Evolutionary conservation across 2,888 invertebrate species (phyloP).

Genomic region (Nomada hirtipes): DNA sequence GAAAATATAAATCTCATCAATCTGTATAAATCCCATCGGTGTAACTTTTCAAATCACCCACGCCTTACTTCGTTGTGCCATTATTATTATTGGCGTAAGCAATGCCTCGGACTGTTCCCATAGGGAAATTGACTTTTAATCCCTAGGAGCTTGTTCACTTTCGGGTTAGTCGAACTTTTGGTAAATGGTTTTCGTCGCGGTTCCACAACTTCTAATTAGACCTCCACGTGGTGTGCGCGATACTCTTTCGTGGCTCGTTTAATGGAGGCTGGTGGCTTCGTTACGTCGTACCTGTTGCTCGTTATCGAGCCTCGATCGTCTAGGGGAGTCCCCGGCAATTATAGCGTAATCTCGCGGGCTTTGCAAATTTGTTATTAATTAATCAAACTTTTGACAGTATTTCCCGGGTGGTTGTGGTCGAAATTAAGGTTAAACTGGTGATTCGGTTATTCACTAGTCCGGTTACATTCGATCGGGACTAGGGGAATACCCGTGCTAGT

Average conservation of each 20-base stretch:
- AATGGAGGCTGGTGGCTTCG: not conserved
- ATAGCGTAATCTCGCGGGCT: too few relatives aligned
- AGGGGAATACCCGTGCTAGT: too few relatives aligned
- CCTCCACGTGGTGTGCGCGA: not conserved
- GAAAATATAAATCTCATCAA: too few relatives aligned
- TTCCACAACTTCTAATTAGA: not conserved
- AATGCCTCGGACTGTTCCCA: not conserved
- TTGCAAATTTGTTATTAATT: too few relatives aligned
- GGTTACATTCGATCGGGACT: too few relatives aligned
- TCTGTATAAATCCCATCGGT: too few relatives aligned
- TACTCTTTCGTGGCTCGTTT: slow-evolving; percentile 6
- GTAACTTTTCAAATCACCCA: too few relatives aligned
- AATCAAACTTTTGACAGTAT: too few relatives aligned
- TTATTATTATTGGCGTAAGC: not conserved
- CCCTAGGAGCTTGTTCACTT: not conserved
- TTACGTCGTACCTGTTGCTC: not conserved
- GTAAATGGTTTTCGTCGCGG: not conserved
- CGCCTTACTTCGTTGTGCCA: not conserved
- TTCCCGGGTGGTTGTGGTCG: too few relatives aligned
- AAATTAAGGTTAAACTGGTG: too few relatives aligned
- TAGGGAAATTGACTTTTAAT: not conserved
- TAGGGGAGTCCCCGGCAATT: too few relatives aligned
- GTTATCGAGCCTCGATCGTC: not conserved
- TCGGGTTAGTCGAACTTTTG: not conserved
- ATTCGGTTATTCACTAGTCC: too few relatives aligned